A percentile compares a stretch with the other conserved stretches of the same genome.
phyloP scores from a whole-genome alignment of 2,113 vertebrate genomes.

The Tupaia chinensis region DNA sequence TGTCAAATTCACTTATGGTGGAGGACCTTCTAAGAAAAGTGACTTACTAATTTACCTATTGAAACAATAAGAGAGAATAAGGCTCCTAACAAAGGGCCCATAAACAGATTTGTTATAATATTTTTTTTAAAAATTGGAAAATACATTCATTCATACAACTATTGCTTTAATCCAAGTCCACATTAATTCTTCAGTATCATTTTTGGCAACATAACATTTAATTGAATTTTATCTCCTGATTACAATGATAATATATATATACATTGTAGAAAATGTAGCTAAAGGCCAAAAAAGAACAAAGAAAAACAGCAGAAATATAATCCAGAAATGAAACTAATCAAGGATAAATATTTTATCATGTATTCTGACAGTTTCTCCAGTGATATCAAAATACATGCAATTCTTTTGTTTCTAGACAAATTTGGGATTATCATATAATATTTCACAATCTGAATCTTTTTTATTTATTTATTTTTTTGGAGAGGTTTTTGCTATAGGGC shows the following conservation, averaged over 20 bases:
- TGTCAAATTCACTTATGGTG: background rate
- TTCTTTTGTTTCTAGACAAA: slow-evolving; percentile 28
- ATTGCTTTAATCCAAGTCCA: background rate
- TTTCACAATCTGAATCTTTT: no score
- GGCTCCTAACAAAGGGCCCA: background rate
- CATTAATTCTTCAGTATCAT: background rate
- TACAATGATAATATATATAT: background rate
- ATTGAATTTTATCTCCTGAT: background rate
- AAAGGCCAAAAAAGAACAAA: slow-evolving; percentile 22
- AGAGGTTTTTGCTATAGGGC: no score
- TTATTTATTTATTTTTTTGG: no score
- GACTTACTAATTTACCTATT: background rate
- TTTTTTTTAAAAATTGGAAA: slow-evolving; percentile 18
- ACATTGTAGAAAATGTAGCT: background rate
- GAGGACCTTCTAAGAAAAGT: background rate
- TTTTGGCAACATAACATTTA: slow-evolving; percentile 31
- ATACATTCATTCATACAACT: background rate
- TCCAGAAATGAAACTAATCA: slow-evolving; percentile 30
- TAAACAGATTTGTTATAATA: background rate
- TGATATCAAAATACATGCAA: background rate
- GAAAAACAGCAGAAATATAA: background rate
- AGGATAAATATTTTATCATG: background rate
- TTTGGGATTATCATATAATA: background rate
- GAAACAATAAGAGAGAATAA: background rate
- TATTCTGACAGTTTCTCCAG: background rate